Percentiles rank a stretch among this genome's conserved stretches.
phyloP scores from a whole-genome alignment of 2,888 invertebrate species.

The Merodon equestris region DNA sequence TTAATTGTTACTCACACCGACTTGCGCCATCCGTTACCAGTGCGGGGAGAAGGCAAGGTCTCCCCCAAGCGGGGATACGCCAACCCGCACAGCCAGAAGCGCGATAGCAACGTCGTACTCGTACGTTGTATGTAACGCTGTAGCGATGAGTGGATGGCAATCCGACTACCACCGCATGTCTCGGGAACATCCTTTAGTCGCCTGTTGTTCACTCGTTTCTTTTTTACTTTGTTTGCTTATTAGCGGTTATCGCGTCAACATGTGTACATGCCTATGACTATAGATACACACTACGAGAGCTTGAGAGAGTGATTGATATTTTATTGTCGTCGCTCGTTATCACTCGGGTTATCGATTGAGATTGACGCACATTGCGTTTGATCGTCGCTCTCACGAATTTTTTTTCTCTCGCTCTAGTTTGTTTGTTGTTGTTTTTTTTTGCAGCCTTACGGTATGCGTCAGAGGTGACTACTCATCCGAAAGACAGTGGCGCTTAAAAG shows the following conservation, averaged over 20 bases:
- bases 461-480: neutral
- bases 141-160: constrained; percentile 58
- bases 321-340: constrained; percentile 58
- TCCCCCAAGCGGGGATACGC: constrained; percentile 7
- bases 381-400: constrained; percentile 6
- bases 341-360: constrained; percentile 59
- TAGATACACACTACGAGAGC: constrained; percentile 8
- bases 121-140: constrained; percentile 20
- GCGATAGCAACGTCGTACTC: neutral
- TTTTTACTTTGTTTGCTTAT: constrained; percentile 34
- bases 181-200: constrained; percentile 47
- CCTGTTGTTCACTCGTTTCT: neutral
- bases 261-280: too few relatives aligned
- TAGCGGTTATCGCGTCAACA: constrained; percentile 49
- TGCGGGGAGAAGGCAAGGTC: constrained; percentile 25
- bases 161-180: constrained; percentile 48
- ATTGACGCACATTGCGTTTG: constrained; percentile 56
- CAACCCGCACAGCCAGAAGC: constrained; percentile 24
- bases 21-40: neutral
- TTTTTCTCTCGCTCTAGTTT: too few relatives aligned
- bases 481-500: constrained; percentile 29
- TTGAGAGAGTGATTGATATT: constrained; percentile 65
- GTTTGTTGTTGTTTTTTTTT: too few relatives aligned
- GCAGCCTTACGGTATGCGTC: constrained; percentile 17
- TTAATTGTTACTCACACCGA: constrained; percentile 57